A percentile compares a stretch with the other conserved stretches of the same genome.
These are phyloP conservation scores for Peromyscus maniculatus DNA, from an alignment of 2,113 vertebrate species.

Conservation along the genomic window DNA sequence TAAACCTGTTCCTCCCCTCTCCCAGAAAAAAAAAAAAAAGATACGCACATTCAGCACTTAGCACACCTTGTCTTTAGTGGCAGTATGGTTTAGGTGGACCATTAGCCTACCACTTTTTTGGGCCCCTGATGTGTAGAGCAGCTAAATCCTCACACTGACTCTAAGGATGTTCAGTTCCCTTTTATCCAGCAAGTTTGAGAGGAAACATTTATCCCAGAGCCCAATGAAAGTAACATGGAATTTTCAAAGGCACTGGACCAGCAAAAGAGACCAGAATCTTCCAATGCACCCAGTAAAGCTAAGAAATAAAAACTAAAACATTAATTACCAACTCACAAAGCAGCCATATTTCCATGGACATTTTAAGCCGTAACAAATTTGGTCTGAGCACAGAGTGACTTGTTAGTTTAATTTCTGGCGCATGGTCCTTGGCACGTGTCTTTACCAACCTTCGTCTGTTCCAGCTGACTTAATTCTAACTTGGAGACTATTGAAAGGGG, in stretches of 20 bases:
- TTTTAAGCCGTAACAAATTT: constrained; percentile 9
- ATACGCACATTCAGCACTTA: neutral
- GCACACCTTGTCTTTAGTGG: neutral
- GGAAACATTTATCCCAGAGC: neutral
- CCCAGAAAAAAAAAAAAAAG: too few species aligned
- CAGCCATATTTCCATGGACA: neutral
- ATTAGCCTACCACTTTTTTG: neutral
- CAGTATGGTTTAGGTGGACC: neutral
- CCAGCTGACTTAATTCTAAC: neutral
- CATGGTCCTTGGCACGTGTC: neutral
- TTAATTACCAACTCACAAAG: constrained; percentile 36
- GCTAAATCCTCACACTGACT: neutral
- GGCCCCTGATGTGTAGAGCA: neutral
- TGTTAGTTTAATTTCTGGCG: constrained; percentile 12
- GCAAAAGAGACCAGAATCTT: neutral
- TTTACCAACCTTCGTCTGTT: neutral
- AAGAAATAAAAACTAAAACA: neutral
- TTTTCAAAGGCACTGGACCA: neutral
- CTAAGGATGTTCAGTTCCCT: neutral
- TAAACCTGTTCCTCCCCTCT: too few species aligned
- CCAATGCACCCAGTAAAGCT: neutral
- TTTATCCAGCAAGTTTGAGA: neutral
- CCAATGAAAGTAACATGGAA: neutral
- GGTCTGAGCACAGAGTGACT: constrained; percentile 37
- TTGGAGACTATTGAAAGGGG: neutral